Evolutionary conservation across 2,888 invertebrate genomes (phyloP), one percentile per base, ranked within the genome.

Genomic region (Drosophila cognata): DNA sequence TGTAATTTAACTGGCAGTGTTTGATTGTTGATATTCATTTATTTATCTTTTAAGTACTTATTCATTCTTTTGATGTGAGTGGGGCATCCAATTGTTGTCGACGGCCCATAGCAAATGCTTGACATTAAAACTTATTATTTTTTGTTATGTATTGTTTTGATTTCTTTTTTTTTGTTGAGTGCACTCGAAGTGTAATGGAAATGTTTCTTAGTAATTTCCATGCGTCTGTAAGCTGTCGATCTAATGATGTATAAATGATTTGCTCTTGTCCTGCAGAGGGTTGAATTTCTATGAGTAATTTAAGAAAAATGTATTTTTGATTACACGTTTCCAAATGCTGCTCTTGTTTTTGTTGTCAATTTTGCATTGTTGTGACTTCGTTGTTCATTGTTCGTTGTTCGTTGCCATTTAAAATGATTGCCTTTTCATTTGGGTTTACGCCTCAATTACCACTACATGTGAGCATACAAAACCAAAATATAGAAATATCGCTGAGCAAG

Each of bases 171-270:
- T 50, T 53, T 67, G 29, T 43, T 36, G 28, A 35, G 16, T 58
- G 58, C 52, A 55, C 51, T 36, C 43, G 21, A 46, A 51, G 16
- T 64, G 51, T 58, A 16, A 63, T 33, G 46, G 51, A 60, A 68
- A 48, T 57, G 16, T 72, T 66, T 68, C 67, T 33, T n/a, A 53
- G 43, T 35, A 58, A 71, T 77, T 77, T 59, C 28, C 55, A 66
- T 68, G 68, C 55, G 72, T 62, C 61, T 65, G 53, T 70, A 46
- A 78, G 76, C 77, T 81, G 81, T 46, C 58, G 63, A 71, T 86
- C 59, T 74, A 89, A 88, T 86, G 74, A 85, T 75, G 83, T 80
- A 75, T 71, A 75, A 89, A 85, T 85, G 71, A 33, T 71, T 68
- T 60, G 66, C 58, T 68, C 35, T 57, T 67, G 60, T 56, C 35